These are phyloP conservation scores for chimpanzee (Pan troglodytes) DNA, from an alignment of 2,113 vertebrate genomes.

Conservation along the genomic window DNA sequence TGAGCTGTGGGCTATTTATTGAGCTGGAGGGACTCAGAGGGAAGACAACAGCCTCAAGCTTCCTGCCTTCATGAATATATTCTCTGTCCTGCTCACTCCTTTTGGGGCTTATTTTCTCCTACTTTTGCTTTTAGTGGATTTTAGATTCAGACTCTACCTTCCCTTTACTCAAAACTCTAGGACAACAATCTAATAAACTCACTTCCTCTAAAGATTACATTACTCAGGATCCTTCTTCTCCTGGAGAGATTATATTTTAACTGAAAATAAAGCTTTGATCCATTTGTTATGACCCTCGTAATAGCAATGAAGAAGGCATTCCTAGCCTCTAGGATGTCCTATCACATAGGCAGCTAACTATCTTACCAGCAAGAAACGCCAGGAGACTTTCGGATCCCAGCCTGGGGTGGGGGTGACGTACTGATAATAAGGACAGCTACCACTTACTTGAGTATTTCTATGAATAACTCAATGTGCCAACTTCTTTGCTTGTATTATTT, in stretches of 20 bases:
- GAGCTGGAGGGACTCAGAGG: neutral
- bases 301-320: neutral
- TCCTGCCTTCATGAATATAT: neutral
- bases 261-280: neutral
- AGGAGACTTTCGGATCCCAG: neutral
- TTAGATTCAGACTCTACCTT: neutral
- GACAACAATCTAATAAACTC: neutral
- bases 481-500: neutral
- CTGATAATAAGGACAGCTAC: neutral
- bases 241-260: neutral
- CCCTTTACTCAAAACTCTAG: neutral
- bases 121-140: neutral
- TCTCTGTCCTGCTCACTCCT: neutral
- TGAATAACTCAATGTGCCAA: neutral
- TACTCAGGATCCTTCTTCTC: neutral
- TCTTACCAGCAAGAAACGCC: neutral
- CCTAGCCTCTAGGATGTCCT: neutral
- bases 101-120: neutral
- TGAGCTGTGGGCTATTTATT: neutral
- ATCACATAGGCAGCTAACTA: neutral
- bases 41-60: neutral
- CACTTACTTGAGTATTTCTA: neutral
- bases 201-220: neutral
- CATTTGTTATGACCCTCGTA: neutral
- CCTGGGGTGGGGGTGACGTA: accelerated